These are phyloP conservation scores for Metallyticus violacea DNA, from an alignment of 2,888 invertebrate genomes.

Conservation along the genomic window DNA sequence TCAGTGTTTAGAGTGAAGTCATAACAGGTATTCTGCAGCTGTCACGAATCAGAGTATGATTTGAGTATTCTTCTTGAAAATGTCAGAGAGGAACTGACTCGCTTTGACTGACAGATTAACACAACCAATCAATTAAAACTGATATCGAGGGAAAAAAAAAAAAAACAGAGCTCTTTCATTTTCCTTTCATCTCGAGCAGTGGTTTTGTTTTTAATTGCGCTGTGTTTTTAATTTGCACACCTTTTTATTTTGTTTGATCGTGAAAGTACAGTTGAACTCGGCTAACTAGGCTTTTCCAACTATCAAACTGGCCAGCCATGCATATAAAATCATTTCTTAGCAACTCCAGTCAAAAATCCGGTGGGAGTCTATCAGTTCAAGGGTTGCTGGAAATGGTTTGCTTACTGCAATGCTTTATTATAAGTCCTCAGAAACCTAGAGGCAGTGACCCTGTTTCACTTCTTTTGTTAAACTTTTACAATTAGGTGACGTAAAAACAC, in stretches of 20 bases:
- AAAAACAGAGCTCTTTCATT: neutral
- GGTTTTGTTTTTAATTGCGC: neutral
- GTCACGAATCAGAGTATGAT: neutral
- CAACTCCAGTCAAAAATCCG: neutral
- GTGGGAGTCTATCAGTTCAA: neutral
- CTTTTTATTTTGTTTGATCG: neutral
- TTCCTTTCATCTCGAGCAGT: neutral
- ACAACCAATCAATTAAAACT: neutral
- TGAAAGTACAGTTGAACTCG: neutral
- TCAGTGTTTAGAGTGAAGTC: too few species aligned
- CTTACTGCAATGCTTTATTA: too few species aligned
- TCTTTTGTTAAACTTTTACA: too few species aligned
- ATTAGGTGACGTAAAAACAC: too few species aligned
- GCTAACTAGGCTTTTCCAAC: too few species aligned
- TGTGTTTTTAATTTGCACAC: neutral
- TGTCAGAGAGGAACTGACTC: neutral
- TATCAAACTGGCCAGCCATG: neutral
- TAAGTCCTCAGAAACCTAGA: too few species aligned
- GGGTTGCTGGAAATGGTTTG: too few species aligned
- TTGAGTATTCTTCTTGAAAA: neutral
- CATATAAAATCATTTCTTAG: neutral
- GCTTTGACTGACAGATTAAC: neutral
- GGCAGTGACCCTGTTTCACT: too few species aligned
- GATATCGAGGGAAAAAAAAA: neutral
- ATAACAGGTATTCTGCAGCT: neutral